Evolutionary conservation across 2,113 vertebrate genomes (phyloP).

Genomic region (Oophaga pumilio): DNA sequence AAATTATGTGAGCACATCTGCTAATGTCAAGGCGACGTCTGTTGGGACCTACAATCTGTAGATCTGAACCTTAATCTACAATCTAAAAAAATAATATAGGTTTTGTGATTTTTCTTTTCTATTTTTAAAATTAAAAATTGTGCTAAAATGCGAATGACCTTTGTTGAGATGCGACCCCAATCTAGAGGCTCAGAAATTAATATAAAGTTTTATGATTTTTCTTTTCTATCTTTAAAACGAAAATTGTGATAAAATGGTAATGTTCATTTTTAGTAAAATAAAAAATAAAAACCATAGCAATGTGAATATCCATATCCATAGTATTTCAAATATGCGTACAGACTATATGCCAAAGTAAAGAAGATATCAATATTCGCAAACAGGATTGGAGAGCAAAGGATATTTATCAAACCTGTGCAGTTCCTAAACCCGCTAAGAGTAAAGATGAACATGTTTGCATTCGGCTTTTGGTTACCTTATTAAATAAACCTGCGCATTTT

Average conservation of each 20-base stretch:
- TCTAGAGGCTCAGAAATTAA: no score
- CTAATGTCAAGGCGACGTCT: no score
- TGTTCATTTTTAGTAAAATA: background rate
- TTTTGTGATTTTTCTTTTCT: no score
- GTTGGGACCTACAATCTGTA: no score
- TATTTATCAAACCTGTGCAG: slow-evolving; percentile 8
- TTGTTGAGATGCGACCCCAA: no score
- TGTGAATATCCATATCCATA: background rate
- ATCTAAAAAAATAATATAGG: no score
- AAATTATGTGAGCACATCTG: no score
- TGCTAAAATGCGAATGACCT: background rate
- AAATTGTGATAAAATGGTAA: background rate
- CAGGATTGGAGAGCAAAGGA: background rate
- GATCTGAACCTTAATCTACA: no score
- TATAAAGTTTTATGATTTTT: no score
- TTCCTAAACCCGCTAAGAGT: background rate
- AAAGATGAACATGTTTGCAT: background rate
- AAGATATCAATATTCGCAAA: slow-evolving; percentile 14
- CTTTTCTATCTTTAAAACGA: background rate
- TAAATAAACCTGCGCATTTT: background rate
- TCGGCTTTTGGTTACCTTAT: background rate
- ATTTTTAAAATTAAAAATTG: background rate
- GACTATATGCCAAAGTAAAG: background rate
- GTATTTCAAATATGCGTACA: background rate
- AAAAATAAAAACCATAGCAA: background rate